Evolutionary conservation across 2,888 invertebrate species (phyloP).

Genomic region (Tetramorium bicarinatum): DNA sequence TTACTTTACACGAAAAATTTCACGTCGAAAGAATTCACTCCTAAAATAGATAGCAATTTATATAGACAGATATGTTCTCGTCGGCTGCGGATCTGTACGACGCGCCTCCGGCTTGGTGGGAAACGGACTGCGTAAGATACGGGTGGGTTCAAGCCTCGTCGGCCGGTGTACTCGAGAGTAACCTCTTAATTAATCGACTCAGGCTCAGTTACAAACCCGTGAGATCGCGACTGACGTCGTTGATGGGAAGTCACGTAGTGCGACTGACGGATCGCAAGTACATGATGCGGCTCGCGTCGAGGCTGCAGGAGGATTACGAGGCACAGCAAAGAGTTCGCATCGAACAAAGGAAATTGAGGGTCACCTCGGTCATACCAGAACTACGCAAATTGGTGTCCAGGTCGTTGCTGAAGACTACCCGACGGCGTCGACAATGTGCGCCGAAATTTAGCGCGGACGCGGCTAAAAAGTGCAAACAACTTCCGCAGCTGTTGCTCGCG

Average conservation of each 20-base stretch:
- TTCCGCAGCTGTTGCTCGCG: conserved; percentile 6
- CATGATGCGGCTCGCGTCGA: conserved; percentile 89
- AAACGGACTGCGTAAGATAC: conserved; percentile 64
- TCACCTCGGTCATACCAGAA: conserved; percentile 30
- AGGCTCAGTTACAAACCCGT: conserved; percentile 90
- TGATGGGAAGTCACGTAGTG: conserved; percentile 91
- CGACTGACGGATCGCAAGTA: conserved; percentile 90
- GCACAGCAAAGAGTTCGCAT: conserved; percentile 57
- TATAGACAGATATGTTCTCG: conserved; percentile 34
- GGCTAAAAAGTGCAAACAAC: conserved; percentile 13
- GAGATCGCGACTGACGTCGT: conserved; percentile 89
- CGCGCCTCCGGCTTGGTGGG: conserved; percentile 64
- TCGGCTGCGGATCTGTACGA: conserved; percentile 51
- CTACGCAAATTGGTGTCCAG: conserved; percentile 45
- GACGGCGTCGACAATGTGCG: not conserved
- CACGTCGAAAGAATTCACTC: not conserved
- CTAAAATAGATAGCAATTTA: not conserved
- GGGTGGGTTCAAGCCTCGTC: conserved; percentile 57
- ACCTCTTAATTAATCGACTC: conserved; percentile 65
- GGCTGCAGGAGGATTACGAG: conserved; percentile 83
- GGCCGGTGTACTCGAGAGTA: not conserved
- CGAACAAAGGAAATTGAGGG: conserved; percentile 56
- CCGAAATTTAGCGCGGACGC: conserved; percentile 13
- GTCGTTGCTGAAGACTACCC: not conserved
- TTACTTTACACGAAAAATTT: conserved; percentile 1